phyloP scores from a whole-genome alignment of 2,888 invertebrate genomes.

The Lymantria dispar region DNA sequence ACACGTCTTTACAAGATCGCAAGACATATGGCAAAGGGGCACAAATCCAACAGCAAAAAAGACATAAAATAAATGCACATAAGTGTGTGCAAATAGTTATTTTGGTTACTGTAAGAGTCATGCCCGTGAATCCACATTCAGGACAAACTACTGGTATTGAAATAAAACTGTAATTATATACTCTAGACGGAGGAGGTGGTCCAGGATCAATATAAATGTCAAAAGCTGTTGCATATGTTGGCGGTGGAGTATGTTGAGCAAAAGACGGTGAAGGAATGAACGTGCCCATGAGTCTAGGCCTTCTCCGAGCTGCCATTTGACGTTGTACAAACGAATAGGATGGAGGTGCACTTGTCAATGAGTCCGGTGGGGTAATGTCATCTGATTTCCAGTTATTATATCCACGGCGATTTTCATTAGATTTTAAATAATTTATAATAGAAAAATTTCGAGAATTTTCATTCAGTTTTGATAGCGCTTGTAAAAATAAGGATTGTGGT shows the following conservation, averaged over 20 bases:
- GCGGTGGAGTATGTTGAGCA: conserved; percentile 67
- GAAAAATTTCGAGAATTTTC: conserved; percentile 47
- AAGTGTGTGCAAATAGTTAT: conserved; percentile 69
- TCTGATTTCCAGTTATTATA: conserved; percentile 24
- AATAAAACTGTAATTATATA: conserved; percentile 59
- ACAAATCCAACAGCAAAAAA: conserved; percentile 75
- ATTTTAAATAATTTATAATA: conserved; percentile 30
- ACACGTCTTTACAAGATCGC: conserved; percentile 72
- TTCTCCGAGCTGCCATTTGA: conserved; percentile 58
- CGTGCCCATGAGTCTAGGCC: conserved; percentile 69
- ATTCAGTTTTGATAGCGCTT: conserved; percentile 59
- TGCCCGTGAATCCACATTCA: conserved; percentile 65
- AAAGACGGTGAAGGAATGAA: conserved; percentile 74
- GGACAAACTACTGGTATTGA: conserved; percentile 63
- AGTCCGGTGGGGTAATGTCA: conserved; percentile 61
- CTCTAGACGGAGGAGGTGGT: conserved; percentile 49
- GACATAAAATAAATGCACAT: conserved; percentile 60
- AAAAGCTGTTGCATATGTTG: conserved; percentile 69
- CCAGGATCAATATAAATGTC: conserved; percentile 67
- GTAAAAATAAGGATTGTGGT: conserved; percentile 57
- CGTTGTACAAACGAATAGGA: conserved; percentile 72
- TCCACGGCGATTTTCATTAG: conserved; percentile 13
- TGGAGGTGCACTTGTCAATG: conserved; percentile 67
- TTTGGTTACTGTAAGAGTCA: conserved; percentile 57
- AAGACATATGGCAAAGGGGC: conserved; percentile 68